These are phyloP conservation scores for Chlorocebus sabaeus DNA, from an alignment of 2,113 vertebrate genomes.

Conservation along the genomic window DNA sequence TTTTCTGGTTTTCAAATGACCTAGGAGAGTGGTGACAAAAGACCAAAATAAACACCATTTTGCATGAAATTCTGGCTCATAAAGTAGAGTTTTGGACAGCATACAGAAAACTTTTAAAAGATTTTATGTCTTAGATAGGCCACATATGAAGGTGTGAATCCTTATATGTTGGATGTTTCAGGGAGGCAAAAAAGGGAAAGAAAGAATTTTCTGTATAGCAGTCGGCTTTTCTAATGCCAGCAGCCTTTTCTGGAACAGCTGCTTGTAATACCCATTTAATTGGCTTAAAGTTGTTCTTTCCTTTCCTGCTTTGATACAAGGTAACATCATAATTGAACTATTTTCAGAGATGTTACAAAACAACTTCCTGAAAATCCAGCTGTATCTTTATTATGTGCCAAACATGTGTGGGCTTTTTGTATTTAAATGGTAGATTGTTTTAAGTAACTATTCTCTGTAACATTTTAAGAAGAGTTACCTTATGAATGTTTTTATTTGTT, in stretches of 20 bases:
- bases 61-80: slow-evolving; percentile 28
- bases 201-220: neutral
- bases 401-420: neutral
- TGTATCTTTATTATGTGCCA: neutral
- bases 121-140: neutral
- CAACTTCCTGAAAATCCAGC: neutral
- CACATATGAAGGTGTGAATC: neutral
- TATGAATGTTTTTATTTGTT: neutral
- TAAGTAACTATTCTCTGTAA: neutral
- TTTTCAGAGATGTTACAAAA: neutral
- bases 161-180: neutral
- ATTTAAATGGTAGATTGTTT: neutral
- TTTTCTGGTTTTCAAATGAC: slow-evolving; percentile 32
- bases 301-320: neutral
- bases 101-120: neutral
- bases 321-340: neutral
- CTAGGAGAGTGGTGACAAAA: neutral
- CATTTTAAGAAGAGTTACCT: neutral
- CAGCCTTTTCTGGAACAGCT: neutral
- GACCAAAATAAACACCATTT: neutral
- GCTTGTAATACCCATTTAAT: neutral
- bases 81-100: neutral
- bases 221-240: neutral
- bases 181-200: neutral
- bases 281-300: neutral